Percentiles rank a stretch among this genome's conserved stretches.
These are phyloP conservation scores for Pangasius krempfi DNA, from an alignment of 2,797 vertebrate species.

Conservation along the genomic window DNA sequence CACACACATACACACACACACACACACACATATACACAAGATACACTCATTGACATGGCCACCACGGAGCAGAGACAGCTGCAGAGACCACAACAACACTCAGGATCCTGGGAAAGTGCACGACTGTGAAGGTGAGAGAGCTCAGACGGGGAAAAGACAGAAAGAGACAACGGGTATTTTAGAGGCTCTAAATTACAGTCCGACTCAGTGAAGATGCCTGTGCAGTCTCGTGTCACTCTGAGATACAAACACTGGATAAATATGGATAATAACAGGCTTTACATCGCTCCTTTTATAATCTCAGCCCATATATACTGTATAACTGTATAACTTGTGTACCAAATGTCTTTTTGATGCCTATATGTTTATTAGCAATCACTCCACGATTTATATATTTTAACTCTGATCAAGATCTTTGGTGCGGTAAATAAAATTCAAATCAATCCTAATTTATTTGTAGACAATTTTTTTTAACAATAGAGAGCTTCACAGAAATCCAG, in stretches of 20 bases:
- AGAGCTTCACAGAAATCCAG: background rate
- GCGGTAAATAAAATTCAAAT: background rate
- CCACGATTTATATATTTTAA: background rate
- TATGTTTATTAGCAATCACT: background rate
- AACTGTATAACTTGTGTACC: background rate
- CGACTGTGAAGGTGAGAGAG: conserved; percentile 6
- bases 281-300: background rate
- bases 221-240: background rate
- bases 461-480: background rate
- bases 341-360: background rate
- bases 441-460: background rate
- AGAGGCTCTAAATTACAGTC: background rate
- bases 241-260: background rate
- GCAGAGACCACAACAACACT: conserved; percentile 16
- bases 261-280: background rate
- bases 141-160: background rate
- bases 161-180: conserved; percentile 18
- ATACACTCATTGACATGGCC: conserved; percentile 7
- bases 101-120: conserved; percentile 24
- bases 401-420: background rate
- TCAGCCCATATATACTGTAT: background rate
- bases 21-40: background rate
- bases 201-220: background rate
- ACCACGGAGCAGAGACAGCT: conserved; percentile 5
- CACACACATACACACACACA: conserved; percentile 23